Percentiles rank a stretch among this genome's conserved stretches.
These are phyloP conservation scores for Phalanger gymnotis DNA, from an alignment of 2,797 vertebrate species.

Conservation along the genomic window DNA sequence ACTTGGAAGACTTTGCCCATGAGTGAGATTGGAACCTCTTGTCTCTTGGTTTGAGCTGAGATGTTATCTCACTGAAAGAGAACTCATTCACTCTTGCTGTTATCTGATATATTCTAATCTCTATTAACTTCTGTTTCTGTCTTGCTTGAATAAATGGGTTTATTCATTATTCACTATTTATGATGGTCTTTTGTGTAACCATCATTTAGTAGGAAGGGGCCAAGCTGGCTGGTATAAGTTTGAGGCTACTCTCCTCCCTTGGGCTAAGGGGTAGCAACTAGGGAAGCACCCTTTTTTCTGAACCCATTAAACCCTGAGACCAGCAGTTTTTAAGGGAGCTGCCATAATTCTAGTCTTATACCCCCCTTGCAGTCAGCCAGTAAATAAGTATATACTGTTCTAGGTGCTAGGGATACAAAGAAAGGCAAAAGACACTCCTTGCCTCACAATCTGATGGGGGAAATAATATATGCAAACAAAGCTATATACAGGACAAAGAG, in stretches of 20 bases:
- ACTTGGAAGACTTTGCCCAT: neutral
- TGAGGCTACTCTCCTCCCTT: neutral
- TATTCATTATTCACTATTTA: neutral
- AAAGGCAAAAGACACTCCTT: no score
- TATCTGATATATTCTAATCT: neutral
- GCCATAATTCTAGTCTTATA: neutral
- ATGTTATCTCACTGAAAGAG: neutral
- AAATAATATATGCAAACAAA: no score
- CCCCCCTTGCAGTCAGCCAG: neutral
- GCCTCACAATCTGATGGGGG: no score
- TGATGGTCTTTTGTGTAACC: neutral
- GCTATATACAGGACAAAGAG: no score
- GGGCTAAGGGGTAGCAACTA: neutral
- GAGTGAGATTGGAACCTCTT: neutral
- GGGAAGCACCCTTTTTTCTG: neutral
- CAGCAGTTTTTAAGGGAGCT: neutral
- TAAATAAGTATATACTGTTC: neutral
- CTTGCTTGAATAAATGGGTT: neutral
- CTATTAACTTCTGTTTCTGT: neutral
- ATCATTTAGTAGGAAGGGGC: neutral
- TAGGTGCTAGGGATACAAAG: neutral
- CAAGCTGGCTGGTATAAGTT: neutral
- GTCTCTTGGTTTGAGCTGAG: neutral
- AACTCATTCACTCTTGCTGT: neutral
- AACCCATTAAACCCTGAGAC: neutral